These are phyloP conservation scores for Deroptyus accipitrinus DNA, from an alignment of 2,113 vertebrate species.

Conservation along the genomic window DNA sequence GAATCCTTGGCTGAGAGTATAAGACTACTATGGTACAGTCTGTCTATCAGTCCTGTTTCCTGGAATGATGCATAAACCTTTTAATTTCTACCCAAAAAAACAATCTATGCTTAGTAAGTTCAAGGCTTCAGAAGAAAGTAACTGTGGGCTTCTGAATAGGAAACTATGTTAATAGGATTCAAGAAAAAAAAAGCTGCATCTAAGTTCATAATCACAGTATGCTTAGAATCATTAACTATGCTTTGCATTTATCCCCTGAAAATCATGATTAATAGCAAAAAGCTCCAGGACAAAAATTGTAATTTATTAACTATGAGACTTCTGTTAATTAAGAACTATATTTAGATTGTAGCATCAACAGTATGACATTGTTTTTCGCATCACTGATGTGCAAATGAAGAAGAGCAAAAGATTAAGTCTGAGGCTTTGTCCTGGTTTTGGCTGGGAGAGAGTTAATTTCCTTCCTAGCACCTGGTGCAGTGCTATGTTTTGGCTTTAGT, in stretches of 20 bases:
- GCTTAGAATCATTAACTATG: slow-evolving; percentile 11
- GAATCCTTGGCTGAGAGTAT: not conserved
- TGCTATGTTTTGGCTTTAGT: not conserved
- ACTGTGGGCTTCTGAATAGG: not conserved
- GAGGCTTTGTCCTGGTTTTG: not conserved
- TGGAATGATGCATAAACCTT: not conserved
- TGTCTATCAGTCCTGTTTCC: not conserved
- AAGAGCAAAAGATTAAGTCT: not conserved
- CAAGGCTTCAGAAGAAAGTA: not conserved
- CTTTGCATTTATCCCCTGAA: not conserved
- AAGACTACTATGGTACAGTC: not conserved
- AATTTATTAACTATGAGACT: slow-evolving; percentile 7
- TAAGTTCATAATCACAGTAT: slow-evolving; percentile 38
- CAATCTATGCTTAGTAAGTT: not conserved
- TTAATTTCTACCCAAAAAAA: not conserved
- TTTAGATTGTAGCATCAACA: not conserved
- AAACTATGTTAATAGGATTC: not conserved
- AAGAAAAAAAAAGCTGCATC: not conserved
- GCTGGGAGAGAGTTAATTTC: not conserved
- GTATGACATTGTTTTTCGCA: not conserved
- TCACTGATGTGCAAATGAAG: not conserved
- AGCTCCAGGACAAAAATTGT: not conserved
- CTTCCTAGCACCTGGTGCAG: not conserved
- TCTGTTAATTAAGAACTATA: not conserved
- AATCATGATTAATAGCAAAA: slow-evolving; percentile 21